Evolutionary conservation across 30 jellyfish, hydroid and myxozoan genomes (phyloP), one percentile per base, ranked within the genome.

Genomic region (Haliclystus octoradiatus): DNA sequence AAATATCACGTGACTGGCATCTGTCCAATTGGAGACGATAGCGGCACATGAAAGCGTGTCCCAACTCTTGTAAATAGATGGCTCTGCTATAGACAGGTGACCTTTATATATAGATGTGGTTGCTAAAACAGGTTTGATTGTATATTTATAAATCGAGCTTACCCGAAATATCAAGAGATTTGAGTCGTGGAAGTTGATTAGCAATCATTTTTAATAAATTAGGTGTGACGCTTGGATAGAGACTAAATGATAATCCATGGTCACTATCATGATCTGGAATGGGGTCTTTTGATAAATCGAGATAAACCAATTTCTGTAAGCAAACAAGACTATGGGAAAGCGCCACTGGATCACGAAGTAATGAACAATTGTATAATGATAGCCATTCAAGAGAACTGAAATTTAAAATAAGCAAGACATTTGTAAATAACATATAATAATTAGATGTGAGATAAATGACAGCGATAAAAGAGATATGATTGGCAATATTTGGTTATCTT

Each of bases 131-230:
- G n/a, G n/a, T n/a, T n/a, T n/a, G n/a, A n/a, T n/a, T n/a, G n/a
- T n/a, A n/a, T n/a, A n/a, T n/a, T n/a, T n/a, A n/a, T n/a, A n/a
- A n/a, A n/a, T n/a, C n/a, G n/a, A n/a, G n/a, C 57, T 67, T 50
- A 84, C 95, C 95, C 63, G 95, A 84, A 2, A 84, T 76, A 63
- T 84, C 95, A 28, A 84, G 71, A 51, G 89, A 71, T n/a, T 33
- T 30, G 34, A 84, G 81, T 9, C 52, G 35, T 34, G 85, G 85
- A 65, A 84, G 69, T 40, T 40, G 9, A 1, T 68, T 1, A 4
- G 83, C 76, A 46, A 76, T 52, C 33, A 28, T 52, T 34, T 19
- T 73, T 66, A 84, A 19, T 2, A 72, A 34, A 9, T 71, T 61
- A 26, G 32, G 26, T 28, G 29, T 40, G 32, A 73, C 72, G 26